Evolutionary conservation across 2,888 invertebrate genomes (phyloP), one percentile per base, ranked within the genome.

Genomic region (Antitype chi): DNA sequence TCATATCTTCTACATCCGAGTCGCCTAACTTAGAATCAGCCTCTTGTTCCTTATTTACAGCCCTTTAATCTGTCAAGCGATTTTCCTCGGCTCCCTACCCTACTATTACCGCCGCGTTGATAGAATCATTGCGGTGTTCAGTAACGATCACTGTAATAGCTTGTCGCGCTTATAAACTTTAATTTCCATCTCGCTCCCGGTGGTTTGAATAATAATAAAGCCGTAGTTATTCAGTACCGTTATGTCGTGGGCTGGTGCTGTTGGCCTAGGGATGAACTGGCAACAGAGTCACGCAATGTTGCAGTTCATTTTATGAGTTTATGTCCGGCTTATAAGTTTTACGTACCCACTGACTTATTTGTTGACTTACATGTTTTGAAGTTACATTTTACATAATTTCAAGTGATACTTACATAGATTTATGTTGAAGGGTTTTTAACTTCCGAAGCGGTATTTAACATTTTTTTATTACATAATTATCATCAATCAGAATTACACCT

Each of bases 121-220:
- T 87, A 70, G 85, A 81, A 88, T 79, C 74, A 81, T 87, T 78
- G 81, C 76, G 82, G 81, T 78, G 69, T 64, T 67, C 74, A 32
- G 77, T 76, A 74, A 72, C 69, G 74, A 79, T 77, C 74, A 68
- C 17, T n/a, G 79, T 80, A 75, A 83, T 82, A 81, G 74, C 85
- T 80, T 87, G 86, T 87, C 82, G 81, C 77, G 82, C 74, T 87
- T 76, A 77, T 81, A 79, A 73, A 71, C 73, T 78, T 82, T 80
- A 88, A 87, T 82, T 88, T 86, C 38, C 64, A 80, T 66, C 71
- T 83, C 60, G 75, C 78, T 80, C 70, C 69, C 76, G 76, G 81
- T 82, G 74, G 78, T 85, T 87, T 78, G 74, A 64, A 80, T 85
- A 85, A 85, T 85, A 81, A 79, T 87, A 80, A 78, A 80, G 74